Evolutionary conservation across 2,113 vertebrate genomes (phyloP).

Genomic region (Lasiurus borealis): DNA sequence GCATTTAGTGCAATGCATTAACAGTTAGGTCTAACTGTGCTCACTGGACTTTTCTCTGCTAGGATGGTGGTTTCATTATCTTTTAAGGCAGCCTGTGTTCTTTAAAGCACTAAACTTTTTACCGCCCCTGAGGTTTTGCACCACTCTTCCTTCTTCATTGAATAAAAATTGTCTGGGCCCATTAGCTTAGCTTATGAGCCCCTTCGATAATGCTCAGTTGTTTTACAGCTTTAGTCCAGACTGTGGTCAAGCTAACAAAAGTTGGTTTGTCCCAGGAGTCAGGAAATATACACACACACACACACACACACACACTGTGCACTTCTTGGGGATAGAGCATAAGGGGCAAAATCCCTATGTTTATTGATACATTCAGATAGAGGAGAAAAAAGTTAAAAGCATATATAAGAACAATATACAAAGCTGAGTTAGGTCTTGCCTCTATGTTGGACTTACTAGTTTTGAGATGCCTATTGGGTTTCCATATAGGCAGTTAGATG

Average conservation of each 20-base stretch:
- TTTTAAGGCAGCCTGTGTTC: not conserved
- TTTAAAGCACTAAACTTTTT: slow-evolving; percentile 25
- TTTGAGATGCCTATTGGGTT: not conserved
- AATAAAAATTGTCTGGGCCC: slow-evolving; percentile 5
- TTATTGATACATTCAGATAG: not conserved
- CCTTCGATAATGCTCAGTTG: not conserved
- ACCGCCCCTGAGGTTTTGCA: not conserved
- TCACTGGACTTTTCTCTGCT: slow-evolving; percentile 20
- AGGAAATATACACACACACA: not conserved
- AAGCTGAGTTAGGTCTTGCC: not conserved
- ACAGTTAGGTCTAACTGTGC: slow-evolving; percentile 42
- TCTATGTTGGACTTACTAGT: not conserved
- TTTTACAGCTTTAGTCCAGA: not conserved
- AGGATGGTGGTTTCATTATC: not conserved
- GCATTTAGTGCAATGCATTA: not conserved
- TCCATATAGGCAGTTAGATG: not conserved
- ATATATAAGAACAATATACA: not conserved
- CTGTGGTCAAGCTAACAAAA: not conserved
- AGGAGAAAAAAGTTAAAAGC: not conserved
- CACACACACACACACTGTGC: not conserved
- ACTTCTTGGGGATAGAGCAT: not conserved
- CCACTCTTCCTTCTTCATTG: slow-evolving; percentile 26
- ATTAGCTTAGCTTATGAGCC: not conserved
- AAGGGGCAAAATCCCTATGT: not conserved
- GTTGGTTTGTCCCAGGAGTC: not conserved